Evolutionary conservation across 2,888 invertebrate genomes (phyloP).

Genomic region (Synergus itoensis): DNA sequence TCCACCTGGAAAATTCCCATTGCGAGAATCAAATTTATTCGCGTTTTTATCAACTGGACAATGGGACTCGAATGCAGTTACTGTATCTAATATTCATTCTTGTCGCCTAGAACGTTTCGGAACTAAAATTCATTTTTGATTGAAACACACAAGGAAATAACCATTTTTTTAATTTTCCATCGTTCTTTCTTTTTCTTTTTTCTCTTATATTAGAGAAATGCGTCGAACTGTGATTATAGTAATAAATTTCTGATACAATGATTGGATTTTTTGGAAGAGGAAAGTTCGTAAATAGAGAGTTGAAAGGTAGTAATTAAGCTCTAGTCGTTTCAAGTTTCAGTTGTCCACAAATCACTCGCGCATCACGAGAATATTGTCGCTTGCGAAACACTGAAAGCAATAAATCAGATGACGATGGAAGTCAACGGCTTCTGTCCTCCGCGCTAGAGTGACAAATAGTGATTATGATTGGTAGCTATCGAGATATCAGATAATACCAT

Average conservation of each 20-base stretch:
- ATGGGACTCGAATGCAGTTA: background rate
- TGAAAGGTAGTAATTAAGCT: background rate
- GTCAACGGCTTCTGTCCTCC: conserved; percentile 22
- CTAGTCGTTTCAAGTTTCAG: conserved; percentile 11
- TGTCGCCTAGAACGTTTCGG: background rate
- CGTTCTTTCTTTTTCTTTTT: too few relatives aligned
- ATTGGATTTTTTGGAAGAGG: background rate
- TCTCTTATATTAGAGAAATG: background rate
- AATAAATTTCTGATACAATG: background rate
- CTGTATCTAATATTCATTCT: background rate
- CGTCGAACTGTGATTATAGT: background rate
- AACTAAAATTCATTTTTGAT: background rate
- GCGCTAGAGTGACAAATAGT: conserved; percentile 35
- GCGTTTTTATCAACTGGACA: background rate
- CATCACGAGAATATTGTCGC: conserved; percentile 30
- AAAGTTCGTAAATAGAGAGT: background rate
- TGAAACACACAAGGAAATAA: background rate
- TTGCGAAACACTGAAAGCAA: conserved; percentile 19
- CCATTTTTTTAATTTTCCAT: background rate
- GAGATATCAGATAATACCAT: conserved; percentile 20
- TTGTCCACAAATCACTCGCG: conserved; percentile 30
- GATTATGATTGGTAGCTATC: conserved; percentile 37
- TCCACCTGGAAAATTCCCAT: background rate
- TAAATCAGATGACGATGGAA: conserved; percentile 33
- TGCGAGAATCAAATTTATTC: background rate